phyloP scores from a whole-genome alignment of 53 echinoderm and acorn worm genomes.

The Glandiceps talaboti region DNA sequence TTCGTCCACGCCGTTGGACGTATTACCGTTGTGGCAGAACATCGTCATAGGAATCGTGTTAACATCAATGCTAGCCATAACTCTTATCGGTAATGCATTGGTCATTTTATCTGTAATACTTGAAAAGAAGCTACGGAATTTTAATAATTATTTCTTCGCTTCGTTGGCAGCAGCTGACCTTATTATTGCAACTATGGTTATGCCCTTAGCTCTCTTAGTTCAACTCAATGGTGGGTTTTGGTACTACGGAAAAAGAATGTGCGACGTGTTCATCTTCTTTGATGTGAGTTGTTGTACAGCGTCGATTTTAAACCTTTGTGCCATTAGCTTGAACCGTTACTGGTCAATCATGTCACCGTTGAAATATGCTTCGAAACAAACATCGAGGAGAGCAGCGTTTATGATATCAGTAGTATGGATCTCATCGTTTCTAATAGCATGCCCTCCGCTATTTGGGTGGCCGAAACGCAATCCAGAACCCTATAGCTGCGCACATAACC shows the following conservation, averaged over 20 bases:
- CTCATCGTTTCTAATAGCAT: conserved; percentile 52
- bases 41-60: conserved; percentile 19
- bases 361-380: conserved; percentile 39
- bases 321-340: conserved; percentile 62
- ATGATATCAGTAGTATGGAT: conserved; percentile 51
- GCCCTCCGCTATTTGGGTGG: conserved; percentile 74
- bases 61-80: conserved; percentile 30
- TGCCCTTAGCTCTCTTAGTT: conserved; percentile 46
- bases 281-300: conserved; percentile 82
- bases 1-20: not conserved
- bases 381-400: conserved; percentile 27
- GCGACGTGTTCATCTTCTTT: conserved; percentile 62
- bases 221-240: conserved; percentile 49
- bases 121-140: conserved; percentile 46
- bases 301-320: conserved; percentile 63
- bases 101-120: conserved; percentile 48
- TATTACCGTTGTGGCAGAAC: not conserved
- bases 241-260: conserved; percentile 36
- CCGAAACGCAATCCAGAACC: conserved; percentile 12
- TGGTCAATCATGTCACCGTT: conserved; percentile 54
- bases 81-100: conserved; percentile 45
- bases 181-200: conserved; percentile 48
- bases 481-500: conserved; percentile 38
- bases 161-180: conserved; percentile 62
- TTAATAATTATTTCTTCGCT: conserved; percentile 75